A percentile compares a stretch with the other conserved stretches of the same genome.
Evolutionary conservation across 2,888 invertebrate species (phyloP).

Genomic region (Drosophila picticornis): DNA sequence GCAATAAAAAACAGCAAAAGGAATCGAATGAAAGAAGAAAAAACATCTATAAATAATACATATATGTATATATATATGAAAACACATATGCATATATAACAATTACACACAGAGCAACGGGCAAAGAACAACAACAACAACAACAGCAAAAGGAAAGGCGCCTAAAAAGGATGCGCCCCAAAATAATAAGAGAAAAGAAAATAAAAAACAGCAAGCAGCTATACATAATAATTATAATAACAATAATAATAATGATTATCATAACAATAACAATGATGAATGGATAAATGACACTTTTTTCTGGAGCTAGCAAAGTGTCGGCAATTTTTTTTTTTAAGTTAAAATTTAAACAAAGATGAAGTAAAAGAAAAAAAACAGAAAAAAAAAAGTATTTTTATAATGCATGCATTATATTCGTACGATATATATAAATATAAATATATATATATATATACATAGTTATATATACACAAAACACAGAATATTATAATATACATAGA

Average conservation of each 20-base stretch:
- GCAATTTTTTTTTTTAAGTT: constrained; percentile 79
- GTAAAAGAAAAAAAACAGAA: constrained; percentile 29
- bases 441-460: constrained; percentile 52
- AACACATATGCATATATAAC: constrained; percentile 36
- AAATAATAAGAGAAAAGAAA: not conserved
- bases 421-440: constrained; percentile 59
- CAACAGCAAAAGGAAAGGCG: constrained; percentile 1
- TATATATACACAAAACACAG: constrained; percentile 56
- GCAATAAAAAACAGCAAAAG: constrained; percentile 35
- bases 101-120: constrained; percentile 46
- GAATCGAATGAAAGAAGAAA: constrained; percentile 11
- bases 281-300: constrained; percentile 43
- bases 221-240: constrained; percentile 34
- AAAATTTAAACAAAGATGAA: constrained; percentile 57
- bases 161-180: constrained; percentile 6
- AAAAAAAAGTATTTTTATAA: constrained; percentile 83
- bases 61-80: constrained; percentile 52
- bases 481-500: constrained; percentile 41
- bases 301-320: constrained; percentile 47
- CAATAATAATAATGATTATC: constrained; percentile 7
- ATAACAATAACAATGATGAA: constrained; percentile 4
- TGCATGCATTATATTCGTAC: constrained; percentile 85
- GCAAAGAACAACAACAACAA: constrained; percentile 7
- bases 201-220: constrained; percentile 7
- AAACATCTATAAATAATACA: constrained; percentile 63